Conservation (phyloP, 2,113 vertebrate genomes). For the Macrotus californicus region DNA sequence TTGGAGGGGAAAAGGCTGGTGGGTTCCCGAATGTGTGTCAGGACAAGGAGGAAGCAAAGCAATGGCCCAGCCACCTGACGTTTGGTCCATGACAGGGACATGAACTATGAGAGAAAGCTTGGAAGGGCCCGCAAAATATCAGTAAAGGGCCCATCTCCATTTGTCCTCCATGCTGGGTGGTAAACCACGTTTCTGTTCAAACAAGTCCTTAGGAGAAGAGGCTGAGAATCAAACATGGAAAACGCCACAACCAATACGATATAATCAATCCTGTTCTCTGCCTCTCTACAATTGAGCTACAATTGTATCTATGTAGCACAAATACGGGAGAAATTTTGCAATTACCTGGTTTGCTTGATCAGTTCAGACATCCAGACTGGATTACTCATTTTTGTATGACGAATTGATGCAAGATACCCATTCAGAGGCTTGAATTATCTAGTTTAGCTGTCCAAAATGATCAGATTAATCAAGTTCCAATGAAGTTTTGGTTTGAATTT, state of each 20-base stretch:
- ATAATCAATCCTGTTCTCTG: not conserved
- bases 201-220: constrained; percentile 10
- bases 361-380: constrained; percentile 17
- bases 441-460: constrained; percentile 27
- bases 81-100: constrained; percentile 36
- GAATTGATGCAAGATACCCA: constrained; percentile 37
- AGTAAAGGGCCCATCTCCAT: not conserved
- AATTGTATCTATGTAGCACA: not conserved
- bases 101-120: constrained; percentile 24
- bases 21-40: constrained; percentile 53
- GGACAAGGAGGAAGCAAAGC: constrained; percentile 53
- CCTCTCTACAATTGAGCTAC: not conserved
- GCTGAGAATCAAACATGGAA: not conserved
- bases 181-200: constrained; percentile 33
- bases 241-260: not conserved
- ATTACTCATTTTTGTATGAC: constrained; percentile 31
- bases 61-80: constrained; percentile 14
- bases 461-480: constrained; percentile 9
- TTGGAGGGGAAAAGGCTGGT: constrained; percentile 71
- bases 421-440: not conserved
- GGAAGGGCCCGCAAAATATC: constrained; percentile 30
- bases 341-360: constrained; percentile 20
- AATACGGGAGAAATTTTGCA: constrained; percentile 9
- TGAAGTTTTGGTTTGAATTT: constrained; percentile 31
- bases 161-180: not conserved